Evolutionary conservation across 2,888 invertebrate species (phyloP).

Genomic region (Pyrochroa serraticornis): DNA sequence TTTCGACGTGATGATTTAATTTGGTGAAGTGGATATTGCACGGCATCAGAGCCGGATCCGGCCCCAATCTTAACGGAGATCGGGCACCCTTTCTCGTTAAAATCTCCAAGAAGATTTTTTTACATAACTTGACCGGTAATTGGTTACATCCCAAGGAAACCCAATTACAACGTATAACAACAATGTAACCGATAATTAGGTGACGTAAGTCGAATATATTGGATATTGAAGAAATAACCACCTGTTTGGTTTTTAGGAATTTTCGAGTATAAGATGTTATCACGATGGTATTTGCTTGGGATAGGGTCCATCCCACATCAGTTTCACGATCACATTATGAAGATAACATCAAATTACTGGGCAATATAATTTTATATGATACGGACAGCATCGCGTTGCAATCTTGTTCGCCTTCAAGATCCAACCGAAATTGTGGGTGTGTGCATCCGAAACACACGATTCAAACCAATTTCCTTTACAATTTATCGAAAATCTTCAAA

Average conservation of each 20-base stretch:
- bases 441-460: too few relatives aligned
- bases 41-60: too few relatives aligned
- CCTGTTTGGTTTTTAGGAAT: slow-evolving; percentile 20
- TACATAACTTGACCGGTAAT: too few relatives aligned
- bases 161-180: too few relatives aligned
- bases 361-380: slow-evolving; percentile 47
- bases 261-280: slow-evolving; percentile 23
- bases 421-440: slow-evolving; percentile 31
- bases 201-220: slow-evolving; percentile 7
- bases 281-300: slow-evolving; percentile 29
- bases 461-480: too few relatives aligned
- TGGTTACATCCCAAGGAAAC: too few relatives aligned
- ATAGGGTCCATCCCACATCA: slow-evolving; percentile 10
- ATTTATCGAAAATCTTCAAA: too few relatives aligned
- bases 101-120: too few relatives aligned
- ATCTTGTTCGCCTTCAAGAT: slow-evolving; percentile 22
- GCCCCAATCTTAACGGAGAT: too few relatives aligned
- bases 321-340: slow-evolving; percentile 38
- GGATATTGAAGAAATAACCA: slow-evolving; percentile 11
- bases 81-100: too few relatives aligned
- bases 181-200: slow-evolving; percentile 9
- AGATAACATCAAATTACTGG: slow-evolving; percentile 49
- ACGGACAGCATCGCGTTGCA: slow-evolving; percentile 28
- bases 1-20: too few relatives aligned
- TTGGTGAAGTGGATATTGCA: too few relatives aligned